A percentile compares a stretch with the other conserved stretches of the same genome.
phyloP scores from a whole-genome alignment of 2,113 vertebrate genomes.

The Psammodynastes pulverulentus region DNA sequence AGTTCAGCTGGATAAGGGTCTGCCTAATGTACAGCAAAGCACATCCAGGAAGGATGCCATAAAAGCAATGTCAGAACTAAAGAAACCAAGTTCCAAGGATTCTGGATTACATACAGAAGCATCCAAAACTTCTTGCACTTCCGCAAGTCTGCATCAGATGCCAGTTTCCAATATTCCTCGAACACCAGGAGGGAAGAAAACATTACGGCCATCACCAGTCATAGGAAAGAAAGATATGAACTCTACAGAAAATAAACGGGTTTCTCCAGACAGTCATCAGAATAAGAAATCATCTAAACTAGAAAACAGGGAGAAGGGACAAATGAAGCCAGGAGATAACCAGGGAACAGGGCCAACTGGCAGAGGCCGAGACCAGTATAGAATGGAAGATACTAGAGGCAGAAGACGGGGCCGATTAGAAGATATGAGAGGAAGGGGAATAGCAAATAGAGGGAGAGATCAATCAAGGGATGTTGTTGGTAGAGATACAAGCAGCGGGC shows the following conservation, averaged over 20 bases:
- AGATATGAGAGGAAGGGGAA: slow-evolving; percentile 65
- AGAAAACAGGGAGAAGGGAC: slow-evolving; percentile 67
- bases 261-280: slow-evolving; percentile 66
- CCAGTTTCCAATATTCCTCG: slow-evolving; percentile 54
- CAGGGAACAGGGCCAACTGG: slow-evolving; percentile 56
- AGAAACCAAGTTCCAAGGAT: slow-evolving; percentile 70
- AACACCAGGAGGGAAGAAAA: slow-evolving; percentile 42
- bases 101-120: slow-evolving; percentile 68
- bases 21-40: slow-evolving; percentile 66
- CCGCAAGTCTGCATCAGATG: slow-evolving; percentile 54
- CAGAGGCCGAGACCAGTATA: slow-evolving; percentile 62
- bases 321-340: slow-evolving; percentile 62
- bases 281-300: slow-evolving; percentile 49
- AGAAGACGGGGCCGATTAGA: slow-evolving; percentile 68
- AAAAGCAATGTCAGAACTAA: slow-evolving; percentile 64
- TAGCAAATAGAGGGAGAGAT: slow-evolving; percentile 65
- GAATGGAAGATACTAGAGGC: slow-evolving; percentile 64
- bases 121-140: slow-evolving; percentile 62
- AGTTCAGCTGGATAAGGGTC: slow-evolving; percentile 61
- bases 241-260: slow-evolving; percentile 54
- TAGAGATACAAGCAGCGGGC: slow-evolving; percentile 67
- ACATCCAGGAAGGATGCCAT: slow-evolving; percentile 66
- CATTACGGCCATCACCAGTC: slow-evolving; percentile 45
- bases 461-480: slow-evolving; percentile 51
- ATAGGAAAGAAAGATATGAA: slow-evolving; percentile 66